These are phyloP conservation scores for Brachionus sp. DNA, from an alignment of 1,140 invertebrate species.

Conservation along the genomic window DNA sequence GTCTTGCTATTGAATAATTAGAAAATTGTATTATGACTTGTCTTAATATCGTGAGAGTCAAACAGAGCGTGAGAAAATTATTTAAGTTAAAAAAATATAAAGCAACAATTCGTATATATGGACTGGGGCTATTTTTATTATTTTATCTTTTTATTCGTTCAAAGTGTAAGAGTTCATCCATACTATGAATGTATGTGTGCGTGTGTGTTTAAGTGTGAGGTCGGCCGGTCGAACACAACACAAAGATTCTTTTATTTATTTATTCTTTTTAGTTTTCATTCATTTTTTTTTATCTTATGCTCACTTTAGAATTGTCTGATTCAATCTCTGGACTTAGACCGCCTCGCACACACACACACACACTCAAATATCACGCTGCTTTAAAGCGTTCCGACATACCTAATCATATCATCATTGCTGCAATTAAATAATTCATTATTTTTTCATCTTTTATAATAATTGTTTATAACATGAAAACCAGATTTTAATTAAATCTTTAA, in stretches of 20 bases:
- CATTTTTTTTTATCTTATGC: neutral
- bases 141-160: conserved; percentile 16
- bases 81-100: neutral
- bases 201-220: conserved; percentile 4
- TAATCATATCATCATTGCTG: neutral
- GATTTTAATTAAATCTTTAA: too few species aligned
- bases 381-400: neutral
- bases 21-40: conserved; percentile 10
- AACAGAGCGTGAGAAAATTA: neutral
- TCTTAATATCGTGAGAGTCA: neutral
- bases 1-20: conserved; percentile 20
- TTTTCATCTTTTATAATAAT: too few species aligned
- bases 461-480: too few species aligned
- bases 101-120: neutral
- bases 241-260: neutral
- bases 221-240: neutral
- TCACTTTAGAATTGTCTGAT: conserved; percentile 33
- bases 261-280: neutral
- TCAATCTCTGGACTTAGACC: too few species aligned
- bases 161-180: conserved; percentile 29
- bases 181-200: neutral
- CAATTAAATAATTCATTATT: too few species aligned
- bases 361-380: neutral
- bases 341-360: neutral
- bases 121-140: neutral